phyloP scores from a whole-genome alignment of 1,140 invertebrate species.

The Drosophila tsacasi region DNA sequence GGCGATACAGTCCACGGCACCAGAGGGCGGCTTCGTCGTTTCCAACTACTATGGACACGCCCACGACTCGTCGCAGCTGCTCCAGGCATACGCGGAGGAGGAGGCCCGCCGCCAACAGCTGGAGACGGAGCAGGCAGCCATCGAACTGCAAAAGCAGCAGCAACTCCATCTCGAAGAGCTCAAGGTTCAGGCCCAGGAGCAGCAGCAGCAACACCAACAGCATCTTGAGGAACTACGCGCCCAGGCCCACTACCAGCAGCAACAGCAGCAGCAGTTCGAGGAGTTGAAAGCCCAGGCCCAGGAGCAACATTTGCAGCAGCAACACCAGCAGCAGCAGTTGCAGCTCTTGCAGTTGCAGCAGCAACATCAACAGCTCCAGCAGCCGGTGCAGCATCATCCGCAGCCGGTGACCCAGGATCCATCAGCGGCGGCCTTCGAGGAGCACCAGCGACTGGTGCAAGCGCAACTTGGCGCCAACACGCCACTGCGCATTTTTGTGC shows the following conservation, averaged over 20 bases:
- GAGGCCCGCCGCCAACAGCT: constrained; percentile 69
- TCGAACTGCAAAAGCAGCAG: constrained; percentile 67
- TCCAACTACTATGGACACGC: constrained; percentile 77
- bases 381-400: constrained; percentile 40
- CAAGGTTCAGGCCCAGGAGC: constrained; percentile 54
- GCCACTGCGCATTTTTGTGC: constrained; percentile 80
- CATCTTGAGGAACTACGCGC: constrained; percentile 61
- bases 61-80: constrained; percentile 70
- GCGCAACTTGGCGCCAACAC: constrained; percentile 75
- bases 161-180: constrained; percentile 58
- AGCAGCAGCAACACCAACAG: constrained; percentile 52
- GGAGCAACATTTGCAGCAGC: constrained; percentile 50
- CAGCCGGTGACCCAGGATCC: constrained; percentile 54
- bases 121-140: constrained; percentile 70
- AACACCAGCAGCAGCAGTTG: constrained; percentile 46
- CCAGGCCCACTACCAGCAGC: constrained; percentile 57
- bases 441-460: constrained; percentile 79
- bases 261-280: constrained; percentile 59
- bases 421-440: constrained; percentile 69
- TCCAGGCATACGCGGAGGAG: constrained; percentile 75
- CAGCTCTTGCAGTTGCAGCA: constrained; percentile 57
- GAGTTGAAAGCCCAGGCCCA: constrained; percentile 62
- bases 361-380: constrained; percentile 50
- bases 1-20: constrained; percentile 33
- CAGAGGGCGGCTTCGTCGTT: constrained; percentile 77